Base-by-base conservation (phyloP, 2,113 vertebrate genomes). In the Peromyscus californicus region DNA sequence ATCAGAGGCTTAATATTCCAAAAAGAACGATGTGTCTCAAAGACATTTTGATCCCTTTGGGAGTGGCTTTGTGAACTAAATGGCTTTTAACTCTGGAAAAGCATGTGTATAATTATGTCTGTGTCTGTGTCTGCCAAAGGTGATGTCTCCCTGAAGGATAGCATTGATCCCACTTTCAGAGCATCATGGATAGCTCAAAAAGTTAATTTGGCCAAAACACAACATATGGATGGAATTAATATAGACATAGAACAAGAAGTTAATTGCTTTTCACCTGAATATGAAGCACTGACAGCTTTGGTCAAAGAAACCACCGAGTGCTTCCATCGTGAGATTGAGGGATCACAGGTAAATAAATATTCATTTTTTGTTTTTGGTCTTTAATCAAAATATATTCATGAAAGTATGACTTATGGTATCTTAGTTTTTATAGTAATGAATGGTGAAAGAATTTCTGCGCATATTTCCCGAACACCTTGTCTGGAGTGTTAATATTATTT, bases 201-300 rank as follows among this genome's bases (percentile, higher is more conserved):
- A 92, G 97, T 99, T 89, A 92, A 98, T 39, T 98, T 99, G 98
- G 99, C 99, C 63, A 99, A 99, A 98, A 98, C 67, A 0, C 99
- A 99, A 93, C 99, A 99, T 91, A 99, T 99, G 99, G 99, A 99
- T 97, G 99, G 99, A 84, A 99, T 99, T 98, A 99, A 99, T 98
- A 95, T 99, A 86, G 99, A 99, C 97, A 99, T 99, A 97, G 99
- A 99, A 92, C 99, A 99, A 94, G 98, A 98, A 51, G 99, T 99
- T 89, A 98, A 98, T 0, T 92, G 98, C 78, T 98, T 92, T 29
- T 99, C 99, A 0, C 98, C 99, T 1, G 99, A 99, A 97, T 99
- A 99, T 97, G 96, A 98, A 45, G 99, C 99, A 75, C 96, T 99
- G 98, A 99, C 99, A 87, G 98, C 98, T 26, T 98, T 99, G 89